A percentile compares a stretch with the other conserved stretches of the same genome.
Evolutionary conservation across 2,888 invertebrate genomes (phyloP).

Genomic region (Drosophila testacea): DNA sequence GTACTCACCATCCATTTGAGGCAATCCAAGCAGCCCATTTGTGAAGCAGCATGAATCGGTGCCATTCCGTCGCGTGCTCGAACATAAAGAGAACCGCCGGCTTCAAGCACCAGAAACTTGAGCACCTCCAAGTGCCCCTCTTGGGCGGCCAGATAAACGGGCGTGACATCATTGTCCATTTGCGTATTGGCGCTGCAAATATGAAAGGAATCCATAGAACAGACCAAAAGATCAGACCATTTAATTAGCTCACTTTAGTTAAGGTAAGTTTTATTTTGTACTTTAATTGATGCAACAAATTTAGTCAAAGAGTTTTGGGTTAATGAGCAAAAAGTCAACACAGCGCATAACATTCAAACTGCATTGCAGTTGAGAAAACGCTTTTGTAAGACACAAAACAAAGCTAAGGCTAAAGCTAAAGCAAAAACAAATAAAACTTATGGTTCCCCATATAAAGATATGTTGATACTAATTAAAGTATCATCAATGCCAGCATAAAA

Average conservation of each 20-base stretch:
- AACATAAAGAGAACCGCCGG: conserved; percentile 93
- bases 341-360: conserved; percentile 15
- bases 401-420: background rate
- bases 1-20: conserved; percentile 94
- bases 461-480: conserved; percentile 49
- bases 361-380: conserved; percentile 19
- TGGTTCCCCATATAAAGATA: conserved; percentile 35
- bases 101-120: conserved; percentile 93
- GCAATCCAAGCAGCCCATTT: conserved; percentile 94
- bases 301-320: conserved; percentile 9
- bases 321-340: conserved; percentile 56
- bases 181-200: conserved; percentile 93
- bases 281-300: conserved; percentile 16
- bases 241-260: conserved; percentile 41
- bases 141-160: conserved; percentile 95
- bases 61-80: conserved; percentile 96
- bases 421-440: conserved; percentile 18
- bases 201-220: conserved; percentile 8
- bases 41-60: conserved; percentile 95
- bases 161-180: conserved; percentile 96
- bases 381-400: conserved; percentile 18
- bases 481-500: conserved; percentile 42
- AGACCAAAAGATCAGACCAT: conserved; percentile 4
- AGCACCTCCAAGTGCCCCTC: conserved; percentile 95
- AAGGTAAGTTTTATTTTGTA: background rate